These are phyloP conservation scores for Cyclophora albipunctata DNA, from an alignment of 2,888 invertebrate genomes.

Conservation along the genomic window DNA sequence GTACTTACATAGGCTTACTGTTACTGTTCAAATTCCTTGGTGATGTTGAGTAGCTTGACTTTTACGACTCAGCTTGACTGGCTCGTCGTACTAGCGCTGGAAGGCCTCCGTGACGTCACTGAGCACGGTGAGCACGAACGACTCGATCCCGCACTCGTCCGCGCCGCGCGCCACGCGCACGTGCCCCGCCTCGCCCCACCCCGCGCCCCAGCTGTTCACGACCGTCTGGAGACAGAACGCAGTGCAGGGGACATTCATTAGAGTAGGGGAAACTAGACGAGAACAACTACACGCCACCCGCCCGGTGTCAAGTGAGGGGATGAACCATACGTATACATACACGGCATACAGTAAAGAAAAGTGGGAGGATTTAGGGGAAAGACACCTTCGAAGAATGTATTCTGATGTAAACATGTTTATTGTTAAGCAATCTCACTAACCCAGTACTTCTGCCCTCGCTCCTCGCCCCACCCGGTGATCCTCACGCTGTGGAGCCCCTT, in stretches of 20 bases:
- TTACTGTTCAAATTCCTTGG: no score
- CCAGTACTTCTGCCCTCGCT: conserved; percentile 85
- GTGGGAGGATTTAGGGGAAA: no score
- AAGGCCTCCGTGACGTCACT: conserved; percentile 71
- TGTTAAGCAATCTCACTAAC: conserved; percentile 65
- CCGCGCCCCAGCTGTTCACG: conserved; percentile 94
- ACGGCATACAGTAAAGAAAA: conserved; percentile 74
- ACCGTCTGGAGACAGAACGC: conserved; percentile 82
- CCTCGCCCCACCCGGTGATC: conserved; percentile 94
- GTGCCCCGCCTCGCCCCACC: conserved; percentile 94
- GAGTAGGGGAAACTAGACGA: no score
- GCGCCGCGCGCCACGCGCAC: conserved; percentile 89
- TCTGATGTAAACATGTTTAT: no score
- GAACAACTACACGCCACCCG: no score
- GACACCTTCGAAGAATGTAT: no score
- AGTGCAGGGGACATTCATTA: no score
- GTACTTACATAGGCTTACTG: no score
- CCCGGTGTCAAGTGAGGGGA: no score
- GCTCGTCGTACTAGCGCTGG: conserved; percentile 16
- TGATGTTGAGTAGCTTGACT: no score
- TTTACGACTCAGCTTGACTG: no score
- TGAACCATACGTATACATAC: conserved; percentile 83
- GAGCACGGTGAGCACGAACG: conserved; percentile 89
- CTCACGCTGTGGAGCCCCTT: conserved; percentile 92
- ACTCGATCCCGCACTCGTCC: conserved; percentile 93